A percentile compares a stretch with the other conserved stretches of the same genome.
Evolutionary conservation across 1,140 invertebrate species (phyloP).

Genomic region (Euwallacea similis): DNA sequence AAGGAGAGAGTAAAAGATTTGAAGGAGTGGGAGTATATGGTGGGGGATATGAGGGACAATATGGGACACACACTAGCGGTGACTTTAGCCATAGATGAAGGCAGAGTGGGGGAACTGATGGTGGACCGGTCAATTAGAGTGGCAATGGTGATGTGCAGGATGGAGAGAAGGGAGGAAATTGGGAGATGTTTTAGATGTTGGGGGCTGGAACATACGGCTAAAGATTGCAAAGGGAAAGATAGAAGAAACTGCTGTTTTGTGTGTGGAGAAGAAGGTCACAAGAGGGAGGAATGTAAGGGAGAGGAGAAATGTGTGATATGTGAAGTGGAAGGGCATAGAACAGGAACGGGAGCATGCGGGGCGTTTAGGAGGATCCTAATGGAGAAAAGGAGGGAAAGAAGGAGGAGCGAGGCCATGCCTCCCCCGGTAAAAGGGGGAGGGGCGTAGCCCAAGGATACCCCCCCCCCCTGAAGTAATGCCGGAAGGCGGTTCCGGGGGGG

Average conservation of each 20-base stretch:
- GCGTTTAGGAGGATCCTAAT: too few species aligned
- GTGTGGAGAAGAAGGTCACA: slow-evolving; percentile 28
- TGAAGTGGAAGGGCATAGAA: background rate
- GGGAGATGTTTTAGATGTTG: slow-evolving; percentile 26
- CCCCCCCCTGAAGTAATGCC: too few species aligned
- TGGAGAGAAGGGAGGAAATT: slow-evolving; percentile 24
- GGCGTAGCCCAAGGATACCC: too few species aligned
- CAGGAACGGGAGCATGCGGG: background rate
- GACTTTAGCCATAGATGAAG: too few species aligned
- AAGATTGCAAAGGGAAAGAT: slow-evolving; percentile 17
- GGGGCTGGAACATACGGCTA: slow-evolving; percentile 16
- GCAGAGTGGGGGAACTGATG: too few species aligned
- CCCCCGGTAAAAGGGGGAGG: too few species aligned
- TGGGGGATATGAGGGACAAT: background rate
- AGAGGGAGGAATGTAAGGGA: slow-evolving; percentile 4
- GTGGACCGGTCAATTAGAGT: too few species aligned
- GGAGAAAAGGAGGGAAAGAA: too few species aligned
- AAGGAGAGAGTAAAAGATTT: too few species aligned
- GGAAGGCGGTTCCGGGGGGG: too few species aligned
- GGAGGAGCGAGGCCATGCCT: too few species aligned
- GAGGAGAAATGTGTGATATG: slow-evolving; percentile 19
- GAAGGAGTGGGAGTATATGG: background rate
- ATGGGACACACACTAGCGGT: too few species aligned
- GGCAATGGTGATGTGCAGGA: slow-evolving; percentile 17
- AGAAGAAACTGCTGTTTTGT: slow-evolving; percentile 21